Base-by-base conservation (phyloP, 1,140 invertebrate species). In the Drosophila santomea region DNA sequence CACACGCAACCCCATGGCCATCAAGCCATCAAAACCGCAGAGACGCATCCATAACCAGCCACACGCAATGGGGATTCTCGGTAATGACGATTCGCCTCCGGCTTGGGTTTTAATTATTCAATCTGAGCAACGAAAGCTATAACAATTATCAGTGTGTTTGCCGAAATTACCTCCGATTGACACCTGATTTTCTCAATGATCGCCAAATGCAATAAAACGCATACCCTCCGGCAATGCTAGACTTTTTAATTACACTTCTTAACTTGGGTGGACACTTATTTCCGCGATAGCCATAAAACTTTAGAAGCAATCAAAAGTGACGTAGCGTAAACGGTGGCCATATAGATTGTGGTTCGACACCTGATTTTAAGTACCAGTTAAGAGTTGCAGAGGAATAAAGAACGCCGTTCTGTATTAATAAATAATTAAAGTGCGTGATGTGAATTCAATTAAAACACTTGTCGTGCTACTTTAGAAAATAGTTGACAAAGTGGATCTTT, bases 1-100 rank as follows among this genome's bases (percentile, higher is more conserved):
- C 51, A 50, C 68, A 72, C 43, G 47, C 51, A 58, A 76, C 74
- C 74, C 63, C 73, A 61, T 36, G 28, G 63, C 36, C n/a, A n/a
- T n/a, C 52, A 54, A 15, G 23, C 35, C 63, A 68, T 56, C 51
- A 47, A 45, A 56, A 39, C 47, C 1, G 11, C 48, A 6, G 11
- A 45, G 12, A 10, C 43, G 14, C 17, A 58, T 14, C 15, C 12
- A 41, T 32, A 45, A 20, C 28, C 15, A 8, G 4, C 17, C 43
- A 15, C 66, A 72, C 66, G 68, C 68, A 17, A 72, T 45, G 66
- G 68, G 68, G 44, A 25, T 41, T 44, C 52, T 35, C 0, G 11
- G 7, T 72, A 72, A 71, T 71, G 68, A 58, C 48, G 32, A 32
- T 50, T 44, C n/a, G 32, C 44, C 64, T 52, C 23, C 64, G 6